Evolutionary conservation across 2,888 invertebrate genomes (phyloP).

Genomic region (Perithous albicinctus): DNA sequence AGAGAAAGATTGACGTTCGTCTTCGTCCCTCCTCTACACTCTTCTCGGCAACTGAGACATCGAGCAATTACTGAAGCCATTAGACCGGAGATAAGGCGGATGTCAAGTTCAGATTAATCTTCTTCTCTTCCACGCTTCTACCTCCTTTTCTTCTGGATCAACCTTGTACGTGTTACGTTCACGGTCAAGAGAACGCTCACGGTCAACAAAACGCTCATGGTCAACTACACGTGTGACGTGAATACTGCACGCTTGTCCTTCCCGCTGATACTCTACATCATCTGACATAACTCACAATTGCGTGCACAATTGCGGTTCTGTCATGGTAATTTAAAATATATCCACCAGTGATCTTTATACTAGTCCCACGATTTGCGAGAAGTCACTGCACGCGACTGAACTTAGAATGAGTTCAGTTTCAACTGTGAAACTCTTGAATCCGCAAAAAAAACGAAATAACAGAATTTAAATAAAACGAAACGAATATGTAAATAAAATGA

Average conservation of each 20-base stretch:
- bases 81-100: slow-evolving; percentile 30
- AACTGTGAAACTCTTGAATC: background rate
- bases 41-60: background rate
- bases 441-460: background rate
- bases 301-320: slow-evolving; percentile 39
- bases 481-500: background rate
- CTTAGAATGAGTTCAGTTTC: background rate
- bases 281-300: slow-evolving; percentile 6
- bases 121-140: background rate
- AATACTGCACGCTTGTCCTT: background rate
- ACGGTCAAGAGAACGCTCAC: slow-evolving; percentile 48
- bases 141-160: background rate
- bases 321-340: slow-evolving; percentile 44
- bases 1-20: background rate
- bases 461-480: background rate
- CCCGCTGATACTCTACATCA: background rate
- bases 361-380: slow-evolving; percentile 17
- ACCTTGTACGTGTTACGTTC: slow-evolving; percentile 40
- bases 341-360: background rate
- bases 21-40: background rate
- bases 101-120: slow-evolving; percentile 53
- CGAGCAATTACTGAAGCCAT: slow-evolving; percentile 33
- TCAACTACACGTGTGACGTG: slow-evolving; percentile 18
- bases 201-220: no score
- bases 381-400: slow-evolving; percentile 34